Base-by-base conservation (phyloP, 92 coral and sea anemone species). In the Phymanthus crucifer region DNA sequence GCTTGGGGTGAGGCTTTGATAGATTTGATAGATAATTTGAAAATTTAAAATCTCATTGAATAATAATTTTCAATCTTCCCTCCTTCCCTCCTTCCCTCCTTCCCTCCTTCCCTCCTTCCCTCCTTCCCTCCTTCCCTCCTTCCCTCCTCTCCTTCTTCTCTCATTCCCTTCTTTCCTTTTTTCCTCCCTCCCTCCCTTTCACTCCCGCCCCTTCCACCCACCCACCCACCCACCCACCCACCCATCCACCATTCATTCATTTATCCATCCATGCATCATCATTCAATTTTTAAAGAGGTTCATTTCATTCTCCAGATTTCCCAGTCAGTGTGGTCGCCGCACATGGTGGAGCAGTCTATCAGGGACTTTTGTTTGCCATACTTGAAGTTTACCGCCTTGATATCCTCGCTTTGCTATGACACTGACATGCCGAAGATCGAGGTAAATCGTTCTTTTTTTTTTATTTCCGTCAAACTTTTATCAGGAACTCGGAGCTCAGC, bases 311-410 rank as follows among this genome's bases (percentile, higher is more conserved):
- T 23, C 19, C 66, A 96, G 99, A 93, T 96, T 32, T 93, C 99
- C 24, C 94, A 91, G 79, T 87, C 99, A 2, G 98, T 96, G 6
- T 96, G 99, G 99, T 96, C 99, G 18, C 99, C 98, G 1, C 99
- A 93, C 73, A 93, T 97, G 52, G 97, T 96, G 14, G 98, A 96
- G 75, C 90, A 88, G 47, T 89, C 96, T 32, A 64, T 96, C 16
- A 91, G 95, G 46, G 95, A 96, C 57, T 85, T 84, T 13, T 96
- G 99, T 56, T 77, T 96, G 40, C 92, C 93, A 11, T 96, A 93
- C 73, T 88, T 96, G 1, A 93, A 90, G 43, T 73, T 88, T 3
- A 92, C 93, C 31, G 76, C 89, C 34, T 79, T 88, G 45, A 80
- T 91, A 78, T 92, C 97, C 0, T 69, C 91, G 11, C 92, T 96